Percentiles rank a stretch among this genome's conserved stretches.
Conservation (phyloP, 2,797 vertebrate species). For the Petrocephalus sullivani region DNA sequence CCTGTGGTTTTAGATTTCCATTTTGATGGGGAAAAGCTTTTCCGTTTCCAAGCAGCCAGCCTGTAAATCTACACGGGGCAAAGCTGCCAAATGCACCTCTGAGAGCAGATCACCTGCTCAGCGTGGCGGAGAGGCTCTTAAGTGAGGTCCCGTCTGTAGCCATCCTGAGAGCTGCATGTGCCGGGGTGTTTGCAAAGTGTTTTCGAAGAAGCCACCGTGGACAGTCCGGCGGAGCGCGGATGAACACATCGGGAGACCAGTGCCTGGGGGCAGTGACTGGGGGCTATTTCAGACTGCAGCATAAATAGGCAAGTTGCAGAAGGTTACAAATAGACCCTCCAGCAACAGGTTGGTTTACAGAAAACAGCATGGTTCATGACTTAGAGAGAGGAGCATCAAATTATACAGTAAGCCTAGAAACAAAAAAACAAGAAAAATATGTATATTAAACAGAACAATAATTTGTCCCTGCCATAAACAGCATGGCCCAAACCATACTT, state of each 20-base stretch:
- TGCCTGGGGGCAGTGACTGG: neutral
- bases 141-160: neutral
- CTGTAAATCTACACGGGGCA: neutral
- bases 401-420: neutral
- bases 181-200: neutral
- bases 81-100: neutral
- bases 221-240: neutral
- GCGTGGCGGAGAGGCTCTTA: slow-evolving; percentile 4
- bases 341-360: neutral
- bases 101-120: slow-evolving; percentile 27
- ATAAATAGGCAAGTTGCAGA: slow-evolving; percentile 26
- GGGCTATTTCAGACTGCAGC: slow-evolving; percentile 28
- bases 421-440: neutral
- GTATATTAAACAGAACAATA: neutral
- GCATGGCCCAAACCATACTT: neutral
- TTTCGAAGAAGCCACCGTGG: neutral
- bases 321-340: neutral
- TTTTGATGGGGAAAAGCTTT: neutral
- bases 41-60: neutral
- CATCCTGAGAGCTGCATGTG: neutral
- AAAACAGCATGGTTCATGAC: neutral
- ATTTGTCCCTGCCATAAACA: neutral
- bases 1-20: neutral
- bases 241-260: neutral
- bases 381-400: neutral